These are phyloP conservation scores for Drosophila repleta DNA, from an alignment of 1,140 invertebrate genomes.

Conservation along the genomic window DNA sequence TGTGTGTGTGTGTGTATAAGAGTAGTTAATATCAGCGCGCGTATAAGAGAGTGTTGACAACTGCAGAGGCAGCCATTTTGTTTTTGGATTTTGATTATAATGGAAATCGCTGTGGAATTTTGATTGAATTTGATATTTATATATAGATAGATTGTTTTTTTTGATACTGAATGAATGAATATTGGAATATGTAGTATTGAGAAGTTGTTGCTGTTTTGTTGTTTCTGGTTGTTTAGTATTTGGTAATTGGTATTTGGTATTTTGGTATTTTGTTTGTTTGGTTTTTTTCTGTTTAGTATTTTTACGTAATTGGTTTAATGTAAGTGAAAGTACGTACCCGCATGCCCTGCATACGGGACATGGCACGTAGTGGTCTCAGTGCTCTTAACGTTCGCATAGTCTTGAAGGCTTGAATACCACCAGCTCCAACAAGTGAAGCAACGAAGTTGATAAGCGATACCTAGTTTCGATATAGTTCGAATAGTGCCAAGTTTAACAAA, in stretches of 20 bases:
- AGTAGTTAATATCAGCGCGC: slow-evolving; percentile 31
- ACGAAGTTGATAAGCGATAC: slow-evolving; percentile 98
- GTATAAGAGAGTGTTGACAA: slow-evolving; percentile 33
- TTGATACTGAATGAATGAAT: slow-evolving; percentile 58
- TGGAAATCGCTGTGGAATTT: slow-evolving; percentile 39
- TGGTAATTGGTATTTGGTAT: slow-evolving; percentile 26
- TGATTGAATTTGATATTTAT: slow-evolving; percentile 20
- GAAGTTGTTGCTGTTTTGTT: slow-evolving; percentile 35
- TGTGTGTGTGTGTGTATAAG: slow-evolving; percentile 29
- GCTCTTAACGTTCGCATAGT: slow-evolving; percentile 98
- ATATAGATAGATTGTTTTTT: no score
- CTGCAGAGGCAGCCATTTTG: slow-evolving; percentile 12
- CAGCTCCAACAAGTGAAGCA: slow-evolving; percentile 95
- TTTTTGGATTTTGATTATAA: slow-evolving; percentile 6
- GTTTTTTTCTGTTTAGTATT: slow-evolving; percentile 43
- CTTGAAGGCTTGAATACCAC: slow-evolving; percentile 99
- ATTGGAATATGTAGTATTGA: slow-evolving; percentile 34
- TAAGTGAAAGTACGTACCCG: slow-evolving; percentile 92
- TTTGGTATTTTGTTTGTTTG: slow-evolving; percentile 29
- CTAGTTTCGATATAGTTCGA: slow-evolving; percentile 86
- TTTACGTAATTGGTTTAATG: slow-evolving; percentile 48
- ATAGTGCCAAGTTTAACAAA: slow-evolving; percentile 80
- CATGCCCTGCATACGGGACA: slow-evolving; percentile 99
- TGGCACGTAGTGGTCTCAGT: slow-evolving; percentile 96
- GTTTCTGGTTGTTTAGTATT: slow-evolving; percentile 38